Percentiles rank a stretch among this genome's conserved stretches.
Conservation (phyloP, 2,888 invertebrate species). For the Eupsilia transversa region DNA sequence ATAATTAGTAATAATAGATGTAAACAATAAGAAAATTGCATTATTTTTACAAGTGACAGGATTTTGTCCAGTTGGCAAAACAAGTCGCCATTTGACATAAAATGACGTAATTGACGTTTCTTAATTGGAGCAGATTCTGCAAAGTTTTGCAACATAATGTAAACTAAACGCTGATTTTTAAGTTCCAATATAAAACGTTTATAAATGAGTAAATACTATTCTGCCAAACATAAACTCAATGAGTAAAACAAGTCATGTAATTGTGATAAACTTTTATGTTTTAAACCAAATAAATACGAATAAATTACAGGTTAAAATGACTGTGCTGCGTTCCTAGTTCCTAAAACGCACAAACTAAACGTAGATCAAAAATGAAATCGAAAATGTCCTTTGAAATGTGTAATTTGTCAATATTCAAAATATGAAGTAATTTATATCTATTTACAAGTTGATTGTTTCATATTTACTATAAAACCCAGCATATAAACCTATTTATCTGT, state of each 20-base stretch:
- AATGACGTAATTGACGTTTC: constrained; percentile 64
- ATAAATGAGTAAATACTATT: not conserved
- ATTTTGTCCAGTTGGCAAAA: constrained; percentile 90
- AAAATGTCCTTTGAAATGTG: constrained; percentile 77
- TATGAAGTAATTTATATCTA: constrained; percentile 85
- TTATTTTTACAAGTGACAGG: constrained; percentile 87
- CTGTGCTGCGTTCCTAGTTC: not conserved
- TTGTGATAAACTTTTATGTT: rapidly evolving
- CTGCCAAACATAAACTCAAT: rapidly evolving
- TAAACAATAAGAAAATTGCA: constrained; percentile 88
- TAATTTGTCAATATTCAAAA: constrained; percentile 82
- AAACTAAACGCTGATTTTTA: constrained; percentile 17
- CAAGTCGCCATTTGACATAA: constrained; percentile 75
- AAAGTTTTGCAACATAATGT: not conserved
- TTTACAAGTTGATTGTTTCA: constrained; percentile 87
- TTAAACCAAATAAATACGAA: not conserved
- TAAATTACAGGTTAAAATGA: not conserved
- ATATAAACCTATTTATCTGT: constrained; percentile 69
- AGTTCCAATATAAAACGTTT: too few relatives aligned
- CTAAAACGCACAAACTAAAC: constrained; percentile 52
- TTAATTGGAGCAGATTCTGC: not conserved
- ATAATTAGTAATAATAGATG: constrained; percentile 72
- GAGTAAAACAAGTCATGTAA: not conserved
- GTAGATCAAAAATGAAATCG: constrained; percentile 69
- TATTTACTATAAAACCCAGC: constrained; percentile 75